phyloP scores from a whole-genome alignment of 2,113 vertebrate species.

The Xyrauchen texanus region DNA sequence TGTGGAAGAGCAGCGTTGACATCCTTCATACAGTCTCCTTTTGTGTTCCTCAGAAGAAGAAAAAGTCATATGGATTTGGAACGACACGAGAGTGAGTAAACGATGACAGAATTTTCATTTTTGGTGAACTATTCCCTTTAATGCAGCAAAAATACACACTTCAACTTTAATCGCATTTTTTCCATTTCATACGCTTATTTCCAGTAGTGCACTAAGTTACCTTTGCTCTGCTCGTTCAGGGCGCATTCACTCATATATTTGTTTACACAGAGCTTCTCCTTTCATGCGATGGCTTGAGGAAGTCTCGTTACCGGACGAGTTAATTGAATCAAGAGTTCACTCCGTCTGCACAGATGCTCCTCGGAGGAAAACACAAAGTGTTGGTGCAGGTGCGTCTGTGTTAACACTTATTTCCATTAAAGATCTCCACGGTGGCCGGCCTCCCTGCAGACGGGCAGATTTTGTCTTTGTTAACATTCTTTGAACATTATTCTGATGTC shows the following conservation, averaged over 20 bases:
- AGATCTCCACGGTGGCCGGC: conserved; percentile 69
- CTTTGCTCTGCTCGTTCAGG: conserved; percentile 49
- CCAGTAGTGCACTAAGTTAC: neutral
- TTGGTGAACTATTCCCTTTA: too few species aligned
- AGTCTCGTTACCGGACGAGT: conserved; percentile 76
- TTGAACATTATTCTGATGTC: conserved; percentile 73
- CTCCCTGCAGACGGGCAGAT: conserved; percentile 67
- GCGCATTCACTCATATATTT: conserved; percentile 62
- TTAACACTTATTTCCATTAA: conserved; percentile 75
- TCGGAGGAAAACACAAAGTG: conserved; percentile 67
- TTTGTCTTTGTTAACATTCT: conserved; percentile 73
- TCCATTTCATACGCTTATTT: neutral
- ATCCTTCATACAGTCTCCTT: too few species aligned
- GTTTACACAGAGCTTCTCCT: conserved; percentile 68
- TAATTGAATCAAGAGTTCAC: conserved; percentile 76
- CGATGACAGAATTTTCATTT: too few species aligned
- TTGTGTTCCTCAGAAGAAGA: too few species aligned
- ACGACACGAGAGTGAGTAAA: too few species aligned
- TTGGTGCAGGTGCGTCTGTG: conserved; percentile 72
- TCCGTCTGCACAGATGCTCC: conserved; percentile 69
- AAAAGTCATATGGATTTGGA: too few species aligned
- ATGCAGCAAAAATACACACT: too few species aligned
- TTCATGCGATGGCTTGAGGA: conserved; percentile 69
- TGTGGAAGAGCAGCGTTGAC: too few species aligned
- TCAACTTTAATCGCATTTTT: conserved; percentile 5